Base-by-base conservation (phyloP, 53 echinoderm and acorn worm species). In the Paracentrotus lividus region DNA sequence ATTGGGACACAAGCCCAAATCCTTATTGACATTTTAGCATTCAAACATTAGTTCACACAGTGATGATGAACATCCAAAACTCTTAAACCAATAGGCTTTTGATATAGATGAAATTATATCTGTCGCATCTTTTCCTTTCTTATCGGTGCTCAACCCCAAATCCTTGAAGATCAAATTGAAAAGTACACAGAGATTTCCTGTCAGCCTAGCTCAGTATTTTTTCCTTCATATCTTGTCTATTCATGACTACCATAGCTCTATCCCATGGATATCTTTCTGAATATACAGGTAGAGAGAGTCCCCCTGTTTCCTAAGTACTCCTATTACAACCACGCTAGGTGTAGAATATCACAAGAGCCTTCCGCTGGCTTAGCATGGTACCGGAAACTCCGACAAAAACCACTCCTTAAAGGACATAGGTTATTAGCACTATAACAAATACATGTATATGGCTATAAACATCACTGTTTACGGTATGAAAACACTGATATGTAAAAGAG, bases 361-460 rank as follows among this genome's bases (percentile, higher is more conserved):
- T 81, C 81, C 81, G 81, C 81, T 81, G 81, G 81, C 81, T 81
- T 81, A 81, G 49, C 81, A 81, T 81, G 81, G 47, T 10, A 81
- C 81, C 81, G 81, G 81, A 81, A 81, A 81, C 47, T 47, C 47
- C 47, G 45, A 45, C 13, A 81, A 45, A 47, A 81, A 47, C 81
- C 81, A 81, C 81, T 81, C 81, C 14, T 81, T n/a, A 72, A 47
- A 45, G 81, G 81, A 81, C 81, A 81, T 81, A 1, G 47, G 81
- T 81, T 81, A 81, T 81, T 81, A 81, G 47, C 81, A 26, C 81
- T 81, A 47, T 26, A 81, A 45, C 81, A 81, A 45, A 42, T 77
- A 77, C 77, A n/a, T n/a, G n/a, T n/a, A n/a, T n/a, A n/a, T n/a
- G 72, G 8, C 8, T 72, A 64, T 42, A 76, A 16, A n/a, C 36